phyloP scores from a whole-genome alignment of 2,888 invertebrate species.

The Phasia obesa region DNA sequence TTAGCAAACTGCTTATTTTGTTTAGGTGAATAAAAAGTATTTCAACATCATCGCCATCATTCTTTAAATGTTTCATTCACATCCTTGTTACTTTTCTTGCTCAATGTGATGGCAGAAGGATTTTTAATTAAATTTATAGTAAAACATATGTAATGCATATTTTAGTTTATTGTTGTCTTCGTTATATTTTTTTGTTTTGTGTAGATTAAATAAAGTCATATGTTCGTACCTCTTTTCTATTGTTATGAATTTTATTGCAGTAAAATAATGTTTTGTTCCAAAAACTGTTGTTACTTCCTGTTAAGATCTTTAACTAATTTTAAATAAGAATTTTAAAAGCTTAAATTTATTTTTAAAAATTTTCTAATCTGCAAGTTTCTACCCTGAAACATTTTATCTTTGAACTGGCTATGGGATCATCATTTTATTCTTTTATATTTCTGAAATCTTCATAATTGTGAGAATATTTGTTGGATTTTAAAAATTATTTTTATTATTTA shows the following conservation, averaged over 20 bases:
- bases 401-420: neutral
- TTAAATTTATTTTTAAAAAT: no score
- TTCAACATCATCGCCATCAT: constrained; percentile 43
- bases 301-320: neutral
- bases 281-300: neutral
- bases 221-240: constrained; percentile 13
- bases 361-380: no score
- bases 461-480: neutral
- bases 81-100: constrained; percentile 20
- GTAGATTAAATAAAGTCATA: constrained; percentile 48
- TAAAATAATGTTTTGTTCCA: neutral
- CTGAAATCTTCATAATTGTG: constrained; percentile 13
- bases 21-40: constrained; percentile 59
- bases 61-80: constrained; percentile 13
- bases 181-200: constrained; percentile 18
- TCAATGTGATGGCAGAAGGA: constrained; percentile 42
- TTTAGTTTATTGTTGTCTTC: neutral
- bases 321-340: no score
- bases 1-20: neutral
- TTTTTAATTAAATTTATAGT: constrained; percentile 70
- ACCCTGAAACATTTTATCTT: no score
- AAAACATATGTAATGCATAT: constrained; percentile 58
- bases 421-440: neutral
- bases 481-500: neutral
- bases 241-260: neutral